Percentiles rank a stretch among this genome's conserved stretches.
phyloP scores from a whole-genome alignment of 2,113 vertebrate genomes.

The Miniopterus natalensis region DNA sequence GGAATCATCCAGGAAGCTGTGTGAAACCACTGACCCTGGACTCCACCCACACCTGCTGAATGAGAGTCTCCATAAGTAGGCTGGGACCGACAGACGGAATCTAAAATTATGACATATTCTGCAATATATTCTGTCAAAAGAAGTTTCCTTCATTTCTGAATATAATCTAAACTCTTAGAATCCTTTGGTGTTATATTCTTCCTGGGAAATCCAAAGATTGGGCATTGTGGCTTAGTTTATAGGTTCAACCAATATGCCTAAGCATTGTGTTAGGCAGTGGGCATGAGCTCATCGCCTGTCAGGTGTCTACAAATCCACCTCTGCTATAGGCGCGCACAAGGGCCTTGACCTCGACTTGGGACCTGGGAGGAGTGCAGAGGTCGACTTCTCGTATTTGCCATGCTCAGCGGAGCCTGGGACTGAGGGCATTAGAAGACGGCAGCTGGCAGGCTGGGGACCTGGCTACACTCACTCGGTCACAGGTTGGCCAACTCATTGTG shows the following conservation, averaged over 20 bases:
- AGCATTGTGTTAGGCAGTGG: neutral
- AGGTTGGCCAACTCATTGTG: neutral
- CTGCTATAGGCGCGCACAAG: neutral
- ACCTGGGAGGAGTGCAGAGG: neutral
- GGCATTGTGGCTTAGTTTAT: conserved; percentile 12
- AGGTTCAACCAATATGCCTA: neutral
- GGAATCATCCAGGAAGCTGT: neutral
- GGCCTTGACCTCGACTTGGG: neutral
- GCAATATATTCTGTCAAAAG: neutral
- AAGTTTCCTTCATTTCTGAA: neutral
- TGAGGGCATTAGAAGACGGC: neutral
- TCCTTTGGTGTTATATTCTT: neutral
- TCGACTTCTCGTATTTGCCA: neutral
- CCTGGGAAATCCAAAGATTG: conserved; percentile 12
- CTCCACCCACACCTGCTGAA: neutral
- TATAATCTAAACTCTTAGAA: neutral
- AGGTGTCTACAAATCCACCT: neutral
- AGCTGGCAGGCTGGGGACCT: neutral
- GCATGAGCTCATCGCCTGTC: neutral
- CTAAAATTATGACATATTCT: neutral
- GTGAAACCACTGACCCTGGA: neutral
- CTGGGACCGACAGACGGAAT: neutral
- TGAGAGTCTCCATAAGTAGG: neutral
- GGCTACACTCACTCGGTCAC: neutral
- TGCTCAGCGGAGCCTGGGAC: neutral